Evolutionary conservation across 2,888 invertebrate species (phyloP).

Genomic region (Phortica magna): DNA sequence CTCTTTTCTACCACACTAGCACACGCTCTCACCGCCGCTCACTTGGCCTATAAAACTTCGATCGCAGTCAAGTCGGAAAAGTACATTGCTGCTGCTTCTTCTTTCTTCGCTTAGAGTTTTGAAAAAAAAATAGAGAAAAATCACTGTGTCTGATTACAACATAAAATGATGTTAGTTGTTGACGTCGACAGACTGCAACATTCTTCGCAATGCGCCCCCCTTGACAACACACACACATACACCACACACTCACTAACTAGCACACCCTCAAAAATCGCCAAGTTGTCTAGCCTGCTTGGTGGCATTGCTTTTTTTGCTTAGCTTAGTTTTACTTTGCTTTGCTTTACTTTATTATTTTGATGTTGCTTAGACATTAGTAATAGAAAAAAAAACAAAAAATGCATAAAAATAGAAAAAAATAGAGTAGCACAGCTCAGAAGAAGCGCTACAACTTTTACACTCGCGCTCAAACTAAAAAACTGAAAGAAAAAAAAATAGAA

Average conservation of each 20-base stretch:
- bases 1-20: not conserved
- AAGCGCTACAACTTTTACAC: conserved; percentile 20
- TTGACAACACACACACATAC: not conserved
- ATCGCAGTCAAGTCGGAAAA: too few relatives aligned
- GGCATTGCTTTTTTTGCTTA: not conserved
- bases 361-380: not conserved
- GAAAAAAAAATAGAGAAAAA: too few relatives aligned
- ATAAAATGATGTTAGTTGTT: not conserved
- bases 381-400: not conserved
- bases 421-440: not conserved
- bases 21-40: not conserved
- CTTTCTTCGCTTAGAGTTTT: not conserved
- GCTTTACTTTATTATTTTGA: not conserved
- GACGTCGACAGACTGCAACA: not conserved
- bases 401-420: not conserved
- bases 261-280: not conserved
- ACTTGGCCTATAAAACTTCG: not conserved
- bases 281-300: not conserved
- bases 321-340: not conserved
- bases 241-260: not conserved
- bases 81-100: too few relatives aligned
- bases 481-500: not conserved
- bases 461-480: not conserved
- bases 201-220: not conserved
- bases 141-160: conserved; percentile 20